Evolutionary conservation across 2,113 vertebrate genomes (phyloP).

Genomic region (Heterochromis multidens): DNA sequence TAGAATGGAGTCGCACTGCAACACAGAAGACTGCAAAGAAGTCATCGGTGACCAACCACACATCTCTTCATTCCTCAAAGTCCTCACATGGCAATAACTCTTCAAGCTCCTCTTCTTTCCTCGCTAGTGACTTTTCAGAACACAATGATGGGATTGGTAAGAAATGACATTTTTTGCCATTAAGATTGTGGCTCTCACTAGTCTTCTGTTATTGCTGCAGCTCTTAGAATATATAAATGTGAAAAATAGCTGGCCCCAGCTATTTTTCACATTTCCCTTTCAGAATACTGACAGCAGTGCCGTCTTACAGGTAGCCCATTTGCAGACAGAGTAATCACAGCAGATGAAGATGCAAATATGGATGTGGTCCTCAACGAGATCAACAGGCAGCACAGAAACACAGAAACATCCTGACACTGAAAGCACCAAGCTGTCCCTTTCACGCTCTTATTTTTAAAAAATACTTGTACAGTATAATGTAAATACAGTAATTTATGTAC

Average conservation of each 20-base stretch:
- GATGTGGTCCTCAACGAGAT: slow-evolving; percentile 74
- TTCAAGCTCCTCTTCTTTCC: slow-evolving; percentile 47
- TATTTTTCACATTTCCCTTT: neutral
- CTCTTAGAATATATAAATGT: neutral
- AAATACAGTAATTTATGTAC: slow-evolving; percentile 1
- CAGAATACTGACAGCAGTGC: neutral
- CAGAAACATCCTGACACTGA: slow-evolving; percentile 17
- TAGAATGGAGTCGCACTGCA: slow-evolving; percentile 80
- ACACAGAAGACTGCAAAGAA: slow-evolving; percentile 67
- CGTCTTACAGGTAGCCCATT: slow-evolving; percentile 62
- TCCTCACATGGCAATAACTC: slow-evolving; percentile 51
- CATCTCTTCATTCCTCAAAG: slow-evolving; percentile 49
- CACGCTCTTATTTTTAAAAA: neutral
- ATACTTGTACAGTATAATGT: slow-evolving; percentile 5
- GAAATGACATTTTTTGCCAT: neutral
- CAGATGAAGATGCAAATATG: slow-evolving; percentile 33
- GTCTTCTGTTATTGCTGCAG: neutral
- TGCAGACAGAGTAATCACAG: slow-evolving; percentile 56
- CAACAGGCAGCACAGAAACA: slow-evolving; percentile 42
- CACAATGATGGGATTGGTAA: slow-evolving; percentile 44
- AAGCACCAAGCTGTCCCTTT: neutral
- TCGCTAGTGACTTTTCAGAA: slow-evolving; percentile 49
- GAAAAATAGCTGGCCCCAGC: no score
- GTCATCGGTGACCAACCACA: slow-evolving; percentile 6
- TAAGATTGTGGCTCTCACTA: no score